Conservation (phyloP, 2,888 invertebrate species). For the Mellilla xanthometata region DNA sequence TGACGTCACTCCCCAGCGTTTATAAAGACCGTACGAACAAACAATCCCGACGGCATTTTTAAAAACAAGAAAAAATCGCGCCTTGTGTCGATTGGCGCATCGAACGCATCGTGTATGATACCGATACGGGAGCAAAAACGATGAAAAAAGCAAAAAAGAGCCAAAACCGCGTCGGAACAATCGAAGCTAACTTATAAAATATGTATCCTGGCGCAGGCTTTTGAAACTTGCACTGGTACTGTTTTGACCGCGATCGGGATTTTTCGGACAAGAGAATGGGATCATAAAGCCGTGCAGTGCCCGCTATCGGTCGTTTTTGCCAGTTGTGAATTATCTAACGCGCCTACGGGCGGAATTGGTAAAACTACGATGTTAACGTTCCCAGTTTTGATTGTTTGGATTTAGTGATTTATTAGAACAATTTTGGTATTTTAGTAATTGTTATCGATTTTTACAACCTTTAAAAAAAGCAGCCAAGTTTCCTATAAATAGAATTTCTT, state of each 20-base stretch:
- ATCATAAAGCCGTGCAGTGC: slow-evolving; percentile 44
- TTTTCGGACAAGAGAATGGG: slow-evolving; percentile 62
- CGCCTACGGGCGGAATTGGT: slow-evolving; percentile 19
- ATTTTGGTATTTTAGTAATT: too few species aligned
- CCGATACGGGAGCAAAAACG: slow-evolving; percentile 59
- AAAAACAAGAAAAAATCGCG: slow-evolving; percentile 58
- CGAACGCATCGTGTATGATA: slow-evolving; percentile 69
- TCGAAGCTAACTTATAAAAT: slow-evolving; percentile 81
- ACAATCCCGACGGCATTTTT: slow-evolving; percentile 57
- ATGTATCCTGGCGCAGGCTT: slow-evolving; percentile 74
- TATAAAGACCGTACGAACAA: slow-evolving; percentile 51
- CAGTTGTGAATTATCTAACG: slow-evolving; percentile 31
- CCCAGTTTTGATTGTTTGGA: slow-evolving; percentile 9
- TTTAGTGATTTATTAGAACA: neutral
- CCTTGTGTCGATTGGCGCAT: slow-evolving; percentile 73
- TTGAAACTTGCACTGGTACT: slow-evolving; percentile 70
- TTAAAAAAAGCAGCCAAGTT: too few species aligned
- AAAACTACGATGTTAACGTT: slow-evolving; percentile 17
- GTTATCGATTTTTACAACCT: too few species aligned
- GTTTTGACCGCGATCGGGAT: slow-evolving; percentile 76
- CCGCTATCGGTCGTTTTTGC: slow-evolving; percentile 35
- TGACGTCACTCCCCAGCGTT: slow-evolving; percentile 31
- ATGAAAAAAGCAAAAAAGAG: slow-evolving; percentile 38
- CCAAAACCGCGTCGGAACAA: slow-evolving; percentile 72
- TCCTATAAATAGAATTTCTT: too few species aligned